phyloP scores from a whole-genome alignment of 2,797 vertebrate species.

The Furcifer pardalis region DNA sequence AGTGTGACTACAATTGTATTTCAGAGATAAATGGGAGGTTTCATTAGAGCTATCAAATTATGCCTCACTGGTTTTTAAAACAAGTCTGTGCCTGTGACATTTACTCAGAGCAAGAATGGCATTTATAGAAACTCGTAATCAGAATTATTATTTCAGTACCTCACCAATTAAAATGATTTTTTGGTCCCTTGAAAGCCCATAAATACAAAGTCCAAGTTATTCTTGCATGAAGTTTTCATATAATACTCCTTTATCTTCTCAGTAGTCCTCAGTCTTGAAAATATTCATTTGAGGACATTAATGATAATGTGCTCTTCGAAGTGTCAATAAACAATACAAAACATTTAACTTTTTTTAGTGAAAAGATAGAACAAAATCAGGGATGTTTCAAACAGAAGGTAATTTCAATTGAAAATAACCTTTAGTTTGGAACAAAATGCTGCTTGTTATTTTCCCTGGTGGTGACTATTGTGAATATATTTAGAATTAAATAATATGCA shows the following conservation, averaged over 20 bases:
- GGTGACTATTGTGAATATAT: not conserved
- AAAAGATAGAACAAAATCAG: not conserved
- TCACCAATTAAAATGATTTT: conserved; percentile 48
- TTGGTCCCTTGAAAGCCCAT: conserved; percentile 43
- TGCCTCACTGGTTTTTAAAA: conserved; percentile 62
- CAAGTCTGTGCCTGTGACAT: conserved; percentile 60
- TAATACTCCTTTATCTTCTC: conserved; percentile 14
- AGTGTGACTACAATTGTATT: conserved; percentile 34
- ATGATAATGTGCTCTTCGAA: not conserved
- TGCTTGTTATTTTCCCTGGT: not conserved
- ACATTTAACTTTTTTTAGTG: not conserved
- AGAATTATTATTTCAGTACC: conserved; percentile 50
- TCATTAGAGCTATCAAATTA: conserved; percentile 62
- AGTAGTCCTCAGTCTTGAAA: conserved; percentile 29
- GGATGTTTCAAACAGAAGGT: not conserved
- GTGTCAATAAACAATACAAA: conserved; percentile 15
- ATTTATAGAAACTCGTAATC: conserved; percentile 64
- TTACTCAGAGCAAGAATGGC: conserved; percentile 67
- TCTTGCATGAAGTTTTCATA: conserved; percentile 38
- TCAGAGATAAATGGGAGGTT: conserved; percentile 53
- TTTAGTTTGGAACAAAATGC: conserved; percentile 6
- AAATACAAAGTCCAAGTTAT: conserved; percentile 53
- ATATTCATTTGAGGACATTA: conserved; percentile 45
- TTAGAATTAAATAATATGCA: not conserved
- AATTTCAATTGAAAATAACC: conserved; percentile 4